Base-by-base conservation (phyloP, 2,797 vertebrate genomes). In the Dicrostonyx torquatus region DNA sequence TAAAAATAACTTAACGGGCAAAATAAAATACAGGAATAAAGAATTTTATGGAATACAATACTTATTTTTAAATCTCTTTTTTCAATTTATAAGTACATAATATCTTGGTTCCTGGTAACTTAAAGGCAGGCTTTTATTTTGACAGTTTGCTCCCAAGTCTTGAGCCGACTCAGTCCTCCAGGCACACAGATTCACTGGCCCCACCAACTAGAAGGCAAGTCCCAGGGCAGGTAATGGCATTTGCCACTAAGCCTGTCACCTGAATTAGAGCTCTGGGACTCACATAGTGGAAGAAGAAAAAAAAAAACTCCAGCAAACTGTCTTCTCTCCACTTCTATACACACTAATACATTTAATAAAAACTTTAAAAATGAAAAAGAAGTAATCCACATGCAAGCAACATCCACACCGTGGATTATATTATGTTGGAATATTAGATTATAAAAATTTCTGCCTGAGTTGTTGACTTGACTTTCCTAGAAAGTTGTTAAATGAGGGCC, bases 101-200 rank as follows among this genome's bases (percentile, higher is more conserved):
- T 66, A 90, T 68, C 11, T 26, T 72, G 18, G n/a, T 64, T 86
- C 62, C 40, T 73, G n/a, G 40, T 77, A 60, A 70, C 37, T 77
- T 64, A 91, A 93, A 94, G 88, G 14, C 18, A 76, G 78, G 31
- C n/a, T 90, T 93, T 93, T 70, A 60, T 82, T 91, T n/a, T 78
- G 68, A 40, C 53, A 72, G 22, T 68, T 20, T 64, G 80, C 40
- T 64, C 40, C 73, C 10, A 91, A 4, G 53, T 40, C 14, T 29
- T 18, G 37, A 79, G 17, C 31, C 12, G 31, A 58, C 34, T 43
- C n/a, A n/a, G 50, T 68, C 40, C 18, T 82, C 31, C 1, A 1
- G 53, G 53, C 13, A 34, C 68, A 70, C 2, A 45, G 73, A 88
- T 4, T 77, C 37, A 76, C 11, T 37, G 64, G 14, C 37, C 13